Evolutionary conservation across 2,888 invertebrate genomes (phyloP), one percentile per base, ranked within the genome.

Genomic region (Netelia virgata): DNA sequence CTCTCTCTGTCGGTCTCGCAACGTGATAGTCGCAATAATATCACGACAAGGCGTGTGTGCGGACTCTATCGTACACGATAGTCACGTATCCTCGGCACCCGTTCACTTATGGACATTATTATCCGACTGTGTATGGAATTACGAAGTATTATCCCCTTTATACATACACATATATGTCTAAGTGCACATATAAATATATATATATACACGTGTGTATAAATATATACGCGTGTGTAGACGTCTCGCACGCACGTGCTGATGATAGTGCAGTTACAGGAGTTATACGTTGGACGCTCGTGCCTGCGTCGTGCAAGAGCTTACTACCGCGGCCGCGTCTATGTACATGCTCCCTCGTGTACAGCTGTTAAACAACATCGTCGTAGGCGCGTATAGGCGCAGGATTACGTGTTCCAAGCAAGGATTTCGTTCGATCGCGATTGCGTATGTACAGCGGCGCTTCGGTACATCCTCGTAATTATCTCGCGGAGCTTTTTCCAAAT

Each of bases 381-480:
- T 6, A 36, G 1, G 36, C 36, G 36, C 36, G 36, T 23, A 23
- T 23, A 23, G 1, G 23, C 23, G 23, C 23, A 2, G 36, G 36
- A 36, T 36, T 43, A 9, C n/a, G 50, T 36, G 70, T 66, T 41
- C 63, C 23, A 23, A 77, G 61, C 36, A 36, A 74, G 47, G 64
- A 81, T 61, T 47, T 69, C 57, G 28, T 63, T 77, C 16, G 63
- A 84, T 77, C 61, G 8, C 20, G 10, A 28, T 59, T 74, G 14
- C 18, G 18, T 72, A 63, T 68, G 43, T 36, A 36, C 36, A 36
- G 36, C 76, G 61, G 41, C 41, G 70, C 66, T 80, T 74, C 63
- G 83, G 64, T 86, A 16, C 86, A 86, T 86, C 88, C 76, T 76
- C 83, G 85, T 89, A 88, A 89, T 89, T 88, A 86, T 88, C 85